These are phyloP conservation scores for Desmophyllum pertusum DNA, from an alignment of 92 coral and sea anemone species.

Conservation along the genomic window DNA sequence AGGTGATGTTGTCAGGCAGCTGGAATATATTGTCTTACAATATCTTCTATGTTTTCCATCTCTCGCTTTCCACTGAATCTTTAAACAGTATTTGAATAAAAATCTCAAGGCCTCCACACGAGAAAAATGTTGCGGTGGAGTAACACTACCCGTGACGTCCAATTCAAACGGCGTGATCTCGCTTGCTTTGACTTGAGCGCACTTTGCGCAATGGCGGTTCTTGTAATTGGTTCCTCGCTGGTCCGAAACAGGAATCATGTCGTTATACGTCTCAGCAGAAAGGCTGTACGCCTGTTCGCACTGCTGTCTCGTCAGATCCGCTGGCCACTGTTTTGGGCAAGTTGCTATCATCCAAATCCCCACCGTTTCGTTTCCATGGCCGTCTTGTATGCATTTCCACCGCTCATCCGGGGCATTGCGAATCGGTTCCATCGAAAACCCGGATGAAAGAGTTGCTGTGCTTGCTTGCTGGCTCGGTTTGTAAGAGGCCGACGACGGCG, in stretches of 20 bases:
- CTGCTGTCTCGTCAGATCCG: background rate
- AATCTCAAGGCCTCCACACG: conserved; percentile 3
- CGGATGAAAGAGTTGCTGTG: background rate
- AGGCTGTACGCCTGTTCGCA: conserved; percentile 44
- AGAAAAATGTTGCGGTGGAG: conserved; percentile 38
- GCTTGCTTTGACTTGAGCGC: conserved; percentile 16
- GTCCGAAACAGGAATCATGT: conserved; percentile 49
- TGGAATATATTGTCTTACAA: background rate
- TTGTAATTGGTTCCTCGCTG: conserved; percentile 48
- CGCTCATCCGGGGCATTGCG: conserved; percentile 14
- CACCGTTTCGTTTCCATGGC: conserved; percentile 24
- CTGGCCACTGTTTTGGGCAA: conserved; percentile 46
- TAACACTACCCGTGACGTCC: conserved; percentile 36
- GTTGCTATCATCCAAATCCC: conserved; percentile 60
- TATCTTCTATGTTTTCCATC: conserved; percentile 10
- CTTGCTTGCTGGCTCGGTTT: background rate
- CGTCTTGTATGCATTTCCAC: conserved; percentile 51
- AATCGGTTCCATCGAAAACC: background rate
- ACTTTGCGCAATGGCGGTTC: conserved; percentile 62
- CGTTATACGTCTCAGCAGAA: conserved; percentile 9
- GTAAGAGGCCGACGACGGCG: background rate
- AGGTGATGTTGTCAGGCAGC: background rate
- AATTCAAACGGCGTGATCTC: conserved; percentile 6
- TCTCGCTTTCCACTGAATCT: background rate
- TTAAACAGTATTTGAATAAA: conserved; percentile 42